A percentile compares a stretch with the other conserved stretches of the same genome.
Conservation (phyloP, 2,888 invertebrate species). For the Colostygia pectinataria region DNA sequence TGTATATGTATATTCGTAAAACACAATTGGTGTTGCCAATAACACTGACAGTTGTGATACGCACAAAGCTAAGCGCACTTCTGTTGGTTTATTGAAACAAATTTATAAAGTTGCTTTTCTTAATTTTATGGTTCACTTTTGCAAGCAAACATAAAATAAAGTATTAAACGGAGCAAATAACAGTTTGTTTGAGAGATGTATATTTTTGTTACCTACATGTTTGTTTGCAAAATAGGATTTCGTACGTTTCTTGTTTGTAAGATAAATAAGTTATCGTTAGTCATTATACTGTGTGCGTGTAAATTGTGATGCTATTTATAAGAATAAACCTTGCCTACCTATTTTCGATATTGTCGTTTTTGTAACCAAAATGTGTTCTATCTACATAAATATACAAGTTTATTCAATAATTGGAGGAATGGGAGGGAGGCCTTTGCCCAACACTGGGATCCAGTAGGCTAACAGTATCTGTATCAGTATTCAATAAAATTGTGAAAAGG, state of each 20-base stretch:
- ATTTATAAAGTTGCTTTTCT: slow-evolving; percentile 28
- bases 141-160: slow-evolving; percentile 1
- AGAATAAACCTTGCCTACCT: slow-evolving; percentile 59
- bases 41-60: slow-evolving; percentile 1
- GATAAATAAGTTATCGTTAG: slow-evolving; percentile 39
- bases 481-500: too few relatives aligned
- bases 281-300: slow-evolving; percentile 52
- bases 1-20: too few relatives aligned
- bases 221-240: slow-evolving; percentile 10
- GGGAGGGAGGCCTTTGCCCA: too few relatives aligned
- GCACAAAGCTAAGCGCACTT: neutral
- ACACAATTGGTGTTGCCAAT: too few relatives aligned
- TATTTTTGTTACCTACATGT: neutral
- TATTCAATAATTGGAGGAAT: too few relatives aligned
- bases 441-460: too few relatives aligned
- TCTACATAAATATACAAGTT: too few relatives aligned
- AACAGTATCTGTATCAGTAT: too few relatives aligned
- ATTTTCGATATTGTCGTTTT: slow-evolving; percentile 30
- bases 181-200: too few relatives aligned
- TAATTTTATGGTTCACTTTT: slow-evolving; percentile 25
- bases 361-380: too few relatives aligned
- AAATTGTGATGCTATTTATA: slow-evolving; percentile 64
- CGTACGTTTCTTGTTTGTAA: slow-evolving; percentile 21
- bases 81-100: slow-evolving; percentile 16
- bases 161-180: too few relatives aligned